Percentiles rank a stretch among this genome's conserved stretches.
phyloP scores from a whole-genome alignment of 2,797 vertebrate species.

The Mus caroli region DNA sequence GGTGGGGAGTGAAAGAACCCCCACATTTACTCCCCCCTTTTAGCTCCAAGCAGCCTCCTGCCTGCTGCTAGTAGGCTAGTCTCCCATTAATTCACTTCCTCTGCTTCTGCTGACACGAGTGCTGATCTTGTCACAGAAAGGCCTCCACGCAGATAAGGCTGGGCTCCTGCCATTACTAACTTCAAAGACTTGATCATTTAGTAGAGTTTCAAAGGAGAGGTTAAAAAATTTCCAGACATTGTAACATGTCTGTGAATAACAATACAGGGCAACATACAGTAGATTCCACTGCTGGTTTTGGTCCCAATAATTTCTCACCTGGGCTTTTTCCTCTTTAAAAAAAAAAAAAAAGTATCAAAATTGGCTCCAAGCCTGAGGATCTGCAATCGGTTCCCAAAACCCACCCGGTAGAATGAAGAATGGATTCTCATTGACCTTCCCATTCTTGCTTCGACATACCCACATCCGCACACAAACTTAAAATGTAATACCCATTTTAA shows the following conservation, averaged over 20 bases:
- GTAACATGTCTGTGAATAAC: background rate
- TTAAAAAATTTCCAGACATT: slow-evolving; percentile 31
- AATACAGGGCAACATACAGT: background rate
- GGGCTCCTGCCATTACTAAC: slow-evolving; percentile 36
- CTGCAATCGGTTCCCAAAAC: background rate
- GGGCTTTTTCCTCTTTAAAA: background rate
- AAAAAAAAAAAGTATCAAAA: background rate
- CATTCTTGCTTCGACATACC: background rate
- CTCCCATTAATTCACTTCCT: slow-evolving; percentile 56
- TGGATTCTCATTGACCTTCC: background rate
- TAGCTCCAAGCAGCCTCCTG: background rate
- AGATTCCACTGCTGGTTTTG: background rate
- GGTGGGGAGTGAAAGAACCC: slow-evolving; percentile 59
- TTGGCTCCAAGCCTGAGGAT: background rate
- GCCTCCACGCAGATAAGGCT: slow-evolving; percentile 48
- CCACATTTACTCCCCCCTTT: slow-evolving; percentile 63
- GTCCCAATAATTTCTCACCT: slow-evolving; percentile 37
- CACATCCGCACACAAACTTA: background rate
- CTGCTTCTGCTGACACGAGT: slow-evolving; percentile 56
- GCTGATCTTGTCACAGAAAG: slow-evolving; percentile 32
- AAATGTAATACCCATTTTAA: background rate
- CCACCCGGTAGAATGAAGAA: background rate
- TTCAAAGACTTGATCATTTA: slow-evolving; percentile 53
- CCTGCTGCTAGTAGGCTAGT: slow-evolving; percentile 23
- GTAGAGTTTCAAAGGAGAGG: background rate